phyloP scores from a whole-genome alignment of 2,888 invertebrate species.

The Mythimna albipuncta region DNA sequence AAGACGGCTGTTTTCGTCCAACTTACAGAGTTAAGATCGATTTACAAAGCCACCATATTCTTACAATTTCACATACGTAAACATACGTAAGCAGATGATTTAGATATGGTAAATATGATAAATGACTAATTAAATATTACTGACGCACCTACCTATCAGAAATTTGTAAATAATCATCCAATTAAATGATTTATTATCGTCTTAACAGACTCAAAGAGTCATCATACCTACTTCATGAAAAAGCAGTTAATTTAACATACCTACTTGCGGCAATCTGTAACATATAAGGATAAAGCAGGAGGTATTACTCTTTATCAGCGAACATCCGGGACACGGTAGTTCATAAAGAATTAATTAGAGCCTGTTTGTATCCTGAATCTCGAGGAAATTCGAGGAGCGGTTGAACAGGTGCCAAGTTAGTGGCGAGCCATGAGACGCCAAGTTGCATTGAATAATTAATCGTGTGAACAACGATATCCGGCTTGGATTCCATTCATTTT shows the following conservation, averaged over 20 bases:
- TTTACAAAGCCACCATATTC: background rate
- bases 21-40: constrained; percentile 4
- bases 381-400: constrained; percentile 79
- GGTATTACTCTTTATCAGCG: constrained; percentile 52
- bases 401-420: constrained; percentile 69
- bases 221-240: constrained; percentile 25
- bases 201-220: constrained; percentile 4
- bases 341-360: constrained; percentile 72
- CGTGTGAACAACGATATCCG: constrained; percentile 88
- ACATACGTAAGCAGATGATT: constrained; percentile 9
- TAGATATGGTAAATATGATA: constrained; percentile 16
- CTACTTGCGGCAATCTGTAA: constrained; percentile 16
- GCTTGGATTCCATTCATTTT: constrained; percentile 86
- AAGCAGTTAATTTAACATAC: constrained; percentile 26
- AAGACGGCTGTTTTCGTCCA: constrained; percentile 25
- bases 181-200: constrained; percentile 35
- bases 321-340: constrained; percentile 75
- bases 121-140: constrained; percentile 6
- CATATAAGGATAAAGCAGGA: constrained; percentile 48
- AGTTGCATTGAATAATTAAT: constrained; percentile 72
- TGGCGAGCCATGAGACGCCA: constrained; percentile 62
- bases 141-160: constrained; percentile 39
- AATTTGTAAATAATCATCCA: constrained; percentile 35
- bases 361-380: constrained; percentile 81
- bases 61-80: constrained; percentile 1